Evolutionary conservation across 1,140 invertebrate species (phyloP), one percentile per base, ranked within the genome.

Genomic region (Leptestheria dahalacensis): DNA sequence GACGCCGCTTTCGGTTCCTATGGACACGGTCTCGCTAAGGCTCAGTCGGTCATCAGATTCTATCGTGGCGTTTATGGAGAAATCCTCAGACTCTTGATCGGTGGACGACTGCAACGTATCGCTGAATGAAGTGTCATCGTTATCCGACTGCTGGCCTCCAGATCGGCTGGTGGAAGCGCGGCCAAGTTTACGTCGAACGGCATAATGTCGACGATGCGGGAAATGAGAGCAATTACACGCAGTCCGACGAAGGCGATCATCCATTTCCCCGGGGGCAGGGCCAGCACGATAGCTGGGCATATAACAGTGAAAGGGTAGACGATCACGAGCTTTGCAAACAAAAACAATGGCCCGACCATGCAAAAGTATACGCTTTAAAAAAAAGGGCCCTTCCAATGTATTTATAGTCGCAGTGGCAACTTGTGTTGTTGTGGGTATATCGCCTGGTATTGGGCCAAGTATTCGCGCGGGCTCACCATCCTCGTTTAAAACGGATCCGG

Each of bases 201-300:
- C 67, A 52, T 68, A 68, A 55, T 68, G 66, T 18, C 67, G 61
- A 25, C 65, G 58, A 51, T 68, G 64, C 9, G 65, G 67, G 53
- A 67, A 68, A 11, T 63, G 64, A 25, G 63, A 63, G 56, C 66
- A 67, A 9, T 64, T 66, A 48, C 65, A 67, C 15, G 66, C 65
- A 11, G 66, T 63, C 18, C 66, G 54, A 23, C 65, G 48, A 6
- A 50, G 33, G 18, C 59, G 59, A 41, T 41, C 33, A 41, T 41
- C 33, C 33, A 41, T 41, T 41, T 41, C 33, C 33, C 33, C 33
- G 15, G 33, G n/a, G n/a, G n/a, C n/a, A n/a, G n/a, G n/a, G n/a
- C n/a, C n/a, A n/a, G n/a, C n/a, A n/a, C n/a, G n/a, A n/a, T n/a
- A n/a, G n/a, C n/a, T n/a, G n/a, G n/a, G n/a, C n/a, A n/a, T n/a